phyloP scores from a whole-genome alignment of 2,113 vertebrate genomes.

The Muntiacus muntjak region DNA sequence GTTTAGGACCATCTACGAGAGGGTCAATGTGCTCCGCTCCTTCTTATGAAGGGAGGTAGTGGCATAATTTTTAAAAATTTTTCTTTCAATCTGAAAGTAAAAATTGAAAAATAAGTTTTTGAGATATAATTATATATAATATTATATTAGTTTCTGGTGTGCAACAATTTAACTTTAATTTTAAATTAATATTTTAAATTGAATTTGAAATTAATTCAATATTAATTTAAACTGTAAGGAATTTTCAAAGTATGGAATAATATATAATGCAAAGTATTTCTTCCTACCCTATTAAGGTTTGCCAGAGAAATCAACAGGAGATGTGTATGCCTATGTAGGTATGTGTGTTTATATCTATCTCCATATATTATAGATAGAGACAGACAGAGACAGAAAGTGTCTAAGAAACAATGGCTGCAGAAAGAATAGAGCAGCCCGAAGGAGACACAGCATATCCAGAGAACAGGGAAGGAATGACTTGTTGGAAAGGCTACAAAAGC shows the following conservation, averaged over 20 bases:
- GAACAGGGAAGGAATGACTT: background rate
- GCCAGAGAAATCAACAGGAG: background rate
- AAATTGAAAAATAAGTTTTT: background rate
- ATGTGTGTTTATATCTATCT: background rate
- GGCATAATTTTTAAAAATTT: background rate
- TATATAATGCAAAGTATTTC: background rate
- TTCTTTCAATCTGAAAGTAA: background rate
- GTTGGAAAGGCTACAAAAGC: fast-evolving
- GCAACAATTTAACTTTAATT: background rate
- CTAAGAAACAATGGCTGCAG: background rate
- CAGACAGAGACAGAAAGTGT: background rate
- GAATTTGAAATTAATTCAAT: background rate
- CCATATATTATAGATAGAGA: background rate
- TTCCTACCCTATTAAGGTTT: background rate
- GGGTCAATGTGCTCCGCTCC: fast-evolving
- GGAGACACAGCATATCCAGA: too few relatives aligned
- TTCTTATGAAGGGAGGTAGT: background rate
- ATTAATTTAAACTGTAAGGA: background rate
- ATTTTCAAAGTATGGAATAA: background rate
- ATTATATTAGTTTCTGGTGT: background rate
- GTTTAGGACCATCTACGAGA: background rate
- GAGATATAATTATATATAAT: background rate
- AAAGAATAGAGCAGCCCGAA: background rate
- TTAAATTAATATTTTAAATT: background rate
- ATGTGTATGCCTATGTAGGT: background rate